A percentile compares a stretch with the other conserved stretches of the same genome.
Evolutionary conservation across 2,888 invertebrate species (phyloP).

Genomic region (Trissonchulus latispiculum): DNA sequence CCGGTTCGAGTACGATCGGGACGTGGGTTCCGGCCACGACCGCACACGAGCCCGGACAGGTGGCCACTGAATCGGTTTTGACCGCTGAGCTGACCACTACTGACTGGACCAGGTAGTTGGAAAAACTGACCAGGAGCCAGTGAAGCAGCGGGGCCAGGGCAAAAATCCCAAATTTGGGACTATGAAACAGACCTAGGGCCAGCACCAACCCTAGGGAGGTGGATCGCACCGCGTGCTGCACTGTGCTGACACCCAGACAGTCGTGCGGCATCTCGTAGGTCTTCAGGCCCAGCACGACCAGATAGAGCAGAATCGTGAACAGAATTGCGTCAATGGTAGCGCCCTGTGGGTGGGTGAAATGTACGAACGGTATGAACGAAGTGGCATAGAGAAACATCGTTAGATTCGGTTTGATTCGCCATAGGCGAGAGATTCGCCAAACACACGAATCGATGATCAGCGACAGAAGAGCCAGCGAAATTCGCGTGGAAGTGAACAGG

Average conservation of each 20-base stretch:
- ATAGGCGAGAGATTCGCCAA: neutral
- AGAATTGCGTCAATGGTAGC: neutral
- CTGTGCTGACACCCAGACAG: neutral
- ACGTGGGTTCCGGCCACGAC: neutral
- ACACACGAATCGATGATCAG: neutral
- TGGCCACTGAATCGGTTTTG: neutral
- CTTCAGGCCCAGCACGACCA: neutral
- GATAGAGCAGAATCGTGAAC: neutral
- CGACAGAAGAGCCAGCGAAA: neutral
- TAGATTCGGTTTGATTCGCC: conserved; percentile 10
- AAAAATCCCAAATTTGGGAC: neutral
- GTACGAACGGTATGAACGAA: conserved; percentile 1
- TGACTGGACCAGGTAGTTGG: neutral
- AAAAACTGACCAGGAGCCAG: neutral
- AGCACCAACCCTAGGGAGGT: neutral
- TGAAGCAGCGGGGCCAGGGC: conserved; percentile 1
- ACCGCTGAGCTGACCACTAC: neutral
- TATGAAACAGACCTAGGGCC: neutral
- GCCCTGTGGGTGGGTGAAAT: neutral
- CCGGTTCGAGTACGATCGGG: neutral
- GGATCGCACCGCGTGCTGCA: neutral
- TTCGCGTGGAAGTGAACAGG: neutral
- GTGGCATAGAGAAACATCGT: neutral
- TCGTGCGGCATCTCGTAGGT: neutral
- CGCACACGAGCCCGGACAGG: neutral